These are phyloP conservation scores for Tenthredo notha DNA, from an alignment of 2,888 invertebrate genomes.

Conservation along the genomic window DNA sequence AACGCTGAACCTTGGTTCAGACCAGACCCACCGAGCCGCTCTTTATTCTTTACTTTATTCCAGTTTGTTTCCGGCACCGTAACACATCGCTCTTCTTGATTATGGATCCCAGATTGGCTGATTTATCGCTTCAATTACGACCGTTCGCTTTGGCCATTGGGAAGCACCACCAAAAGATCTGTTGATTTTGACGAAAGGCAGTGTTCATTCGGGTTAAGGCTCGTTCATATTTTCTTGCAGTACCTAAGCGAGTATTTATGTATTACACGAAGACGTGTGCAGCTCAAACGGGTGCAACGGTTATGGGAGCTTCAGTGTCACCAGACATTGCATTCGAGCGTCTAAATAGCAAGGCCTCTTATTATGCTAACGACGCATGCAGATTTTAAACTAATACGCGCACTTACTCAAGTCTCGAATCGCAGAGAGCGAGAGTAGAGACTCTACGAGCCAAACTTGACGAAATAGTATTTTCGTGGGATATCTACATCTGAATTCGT, in stretches of 20 bases:
- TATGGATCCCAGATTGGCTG: constrained; percentile 49
- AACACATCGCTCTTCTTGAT: constrained; percentile 53
- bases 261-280: background rate
- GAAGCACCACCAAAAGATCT: constrained; percentile 15
- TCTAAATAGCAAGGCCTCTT: constrained; percentile 48
- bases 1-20: constrained; percentile 56
- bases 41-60: constrained; percentile 60
- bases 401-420: constrained; percentile 18
- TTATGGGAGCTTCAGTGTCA: constrained; percentile 64
- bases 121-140: constrained; percentile 50
- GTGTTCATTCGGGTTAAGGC: background rate
- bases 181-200: constrained; percentile 41
- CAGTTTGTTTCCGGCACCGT: constrained; percentile 63
- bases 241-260: background rate
- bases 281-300: background rate
- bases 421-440: background rate
- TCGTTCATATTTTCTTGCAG: background rate
- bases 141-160: background rate
- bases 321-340: constrained; percentile 59
- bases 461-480: constrained; percentile 51
- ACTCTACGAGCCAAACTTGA: constrained; percentile 34
- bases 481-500: constrained; percentile 43
- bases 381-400: constrained; percentile 41
- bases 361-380: constrained; percentile 37
- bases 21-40: constrained; percentile 58